Conservation (phyloP, 2,888 invertebrate species). For the Drosophila acutilabella region DNA sequence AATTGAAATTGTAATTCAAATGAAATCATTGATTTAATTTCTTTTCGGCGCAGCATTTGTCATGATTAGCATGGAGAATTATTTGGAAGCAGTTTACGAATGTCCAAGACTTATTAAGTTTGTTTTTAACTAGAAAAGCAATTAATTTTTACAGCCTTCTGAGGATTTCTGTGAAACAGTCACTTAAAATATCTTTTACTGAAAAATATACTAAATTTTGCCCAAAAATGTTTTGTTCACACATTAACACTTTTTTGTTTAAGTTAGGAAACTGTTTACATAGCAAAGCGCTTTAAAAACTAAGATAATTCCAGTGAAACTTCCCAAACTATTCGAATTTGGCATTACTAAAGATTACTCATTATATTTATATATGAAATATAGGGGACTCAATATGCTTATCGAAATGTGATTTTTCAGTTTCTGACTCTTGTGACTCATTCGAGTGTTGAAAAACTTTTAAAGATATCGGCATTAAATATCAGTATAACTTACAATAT, state of each 20-base stretch:
- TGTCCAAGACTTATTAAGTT: background rate
- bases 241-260: background rate
- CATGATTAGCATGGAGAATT: too few relatives aligned
- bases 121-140: background rate
- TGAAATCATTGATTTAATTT: background rate
- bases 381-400: background rate
- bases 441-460: background rate
- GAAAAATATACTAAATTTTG: background rate
- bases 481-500: constrained; percentile 88
- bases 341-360: background rate
- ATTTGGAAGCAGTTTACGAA: too few relatives aligned
- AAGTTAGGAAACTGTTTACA: background rate
- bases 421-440: background rate
- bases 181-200: too few relatives aligned
- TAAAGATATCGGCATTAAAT: background rate
- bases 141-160: background rate
- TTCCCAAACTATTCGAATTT: background rate
- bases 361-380: background rate
- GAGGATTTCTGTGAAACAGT: too few relatives aligned
- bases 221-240: background rate
- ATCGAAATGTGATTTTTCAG: background rate
- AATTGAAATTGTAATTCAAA: background rate
- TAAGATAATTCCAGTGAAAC: background rate
- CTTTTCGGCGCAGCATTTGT: too few relatives aligned
- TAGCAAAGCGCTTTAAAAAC: background rate